Percentiles rank a stretch among this genome's conserved stretches.
These are phyloP conservation scores for Ivindomyrus marchei DNA, from an alignment of 2,113 vertebrate species.

Conservation along the genomic window DNA sequence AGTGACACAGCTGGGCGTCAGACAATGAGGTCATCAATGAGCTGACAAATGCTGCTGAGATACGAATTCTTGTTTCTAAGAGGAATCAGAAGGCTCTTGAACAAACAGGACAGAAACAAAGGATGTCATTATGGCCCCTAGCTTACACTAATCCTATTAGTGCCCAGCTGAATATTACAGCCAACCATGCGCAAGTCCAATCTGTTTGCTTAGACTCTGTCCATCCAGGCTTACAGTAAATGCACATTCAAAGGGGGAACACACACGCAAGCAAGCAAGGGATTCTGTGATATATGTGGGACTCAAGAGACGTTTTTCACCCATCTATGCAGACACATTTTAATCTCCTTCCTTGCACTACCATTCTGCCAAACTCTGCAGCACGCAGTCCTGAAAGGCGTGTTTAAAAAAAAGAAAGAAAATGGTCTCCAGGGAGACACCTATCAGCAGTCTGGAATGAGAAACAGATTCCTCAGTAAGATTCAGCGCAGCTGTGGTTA, in stretches of 20 bases:
- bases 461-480: background rate
- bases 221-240: background rate
- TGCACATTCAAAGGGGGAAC: background rate
- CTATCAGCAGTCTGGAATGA: background rate
- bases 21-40: background rate
- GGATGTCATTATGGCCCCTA: background rate
- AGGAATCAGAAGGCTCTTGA: background rate
- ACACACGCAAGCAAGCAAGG: background rate
- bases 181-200: background rate
- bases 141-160: background rate
- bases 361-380: background rate
- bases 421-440: background rate
- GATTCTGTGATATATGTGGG: background rate
- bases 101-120: background rate
- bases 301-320: background rate
- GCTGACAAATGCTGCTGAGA: background rate
- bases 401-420: background rate
- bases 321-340: background rate
- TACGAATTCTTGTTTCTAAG: background rate
- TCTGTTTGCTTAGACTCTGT: background rate
- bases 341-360: background rate
- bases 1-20: background rate
- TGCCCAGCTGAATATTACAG: background rate
- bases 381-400: background rate
- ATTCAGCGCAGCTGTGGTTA: background rate